Conservation (phyloP, 2,797 vertebrate genomes). For the Eulemur rubriventer region DNA sequence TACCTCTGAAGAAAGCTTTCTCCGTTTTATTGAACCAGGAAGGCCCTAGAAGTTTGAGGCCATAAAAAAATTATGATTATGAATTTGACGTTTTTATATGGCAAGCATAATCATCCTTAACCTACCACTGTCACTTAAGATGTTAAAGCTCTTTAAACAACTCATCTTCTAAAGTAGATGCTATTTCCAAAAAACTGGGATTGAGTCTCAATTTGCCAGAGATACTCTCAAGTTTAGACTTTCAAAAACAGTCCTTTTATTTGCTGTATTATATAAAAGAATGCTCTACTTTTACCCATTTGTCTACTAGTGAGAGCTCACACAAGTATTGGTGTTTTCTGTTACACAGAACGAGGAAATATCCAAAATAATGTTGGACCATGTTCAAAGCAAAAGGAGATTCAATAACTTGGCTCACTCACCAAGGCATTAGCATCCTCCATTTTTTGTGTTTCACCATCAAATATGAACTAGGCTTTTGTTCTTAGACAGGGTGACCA, state of each 20-base stretch:
- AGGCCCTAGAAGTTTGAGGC: constrained; percentile 86
- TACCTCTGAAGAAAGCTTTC: constrained; percentile 93
- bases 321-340: not conserved
- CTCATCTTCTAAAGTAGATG: not conserved
- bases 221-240: not conserved
- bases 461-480: not conserved
- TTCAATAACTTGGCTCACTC: not conserved
- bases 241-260: not conserved
- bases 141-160: not conserved
- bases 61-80: constrained; percentile 55
- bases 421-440: constrained; percentile 32
- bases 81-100: constrained; percentile 43
- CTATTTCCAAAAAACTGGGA: not conserved
- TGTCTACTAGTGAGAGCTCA: not conserved
- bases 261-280: not conserved
- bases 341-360: not conserved
- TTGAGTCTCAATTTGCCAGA: not conserved
- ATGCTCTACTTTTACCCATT: not conserved
- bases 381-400: constrained; percentile 2
- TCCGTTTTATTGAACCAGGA: constrained; percentile 93
- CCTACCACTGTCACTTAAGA: not conserved
- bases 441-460: not conserved
- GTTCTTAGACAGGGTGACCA: not conserved
- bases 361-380: not conserved
- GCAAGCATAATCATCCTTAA: not conserved